Evolutionary conservation across 2,797 vertebrate genomes (phyloP), one percentile per base, ranked within the genome.

Genomic region (Takifugu rubripes): DNA sequence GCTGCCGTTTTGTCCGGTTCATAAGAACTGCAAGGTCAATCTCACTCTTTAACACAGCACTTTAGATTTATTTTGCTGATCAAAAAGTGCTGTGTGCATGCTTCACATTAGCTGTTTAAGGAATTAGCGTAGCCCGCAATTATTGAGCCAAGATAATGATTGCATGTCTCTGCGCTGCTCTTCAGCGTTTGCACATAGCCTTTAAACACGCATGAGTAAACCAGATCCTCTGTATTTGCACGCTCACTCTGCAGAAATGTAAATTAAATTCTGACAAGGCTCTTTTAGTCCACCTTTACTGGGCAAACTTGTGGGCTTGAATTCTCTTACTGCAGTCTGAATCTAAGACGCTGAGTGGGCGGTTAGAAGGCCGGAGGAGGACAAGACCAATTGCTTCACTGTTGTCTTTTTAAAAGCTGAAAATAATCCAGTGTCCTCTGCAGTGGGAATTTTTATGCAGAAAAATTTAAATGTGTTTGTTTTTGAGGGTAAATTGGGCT

Each of bases 231-330:
- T 1, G 64, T 72, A 78, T 82, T 77, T 78, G 81, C 84, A 79
- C 78, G 77, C 83, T 87, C 76, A 60, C 67, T 72, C 80, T 68
- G 82, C 77, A 66, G 64, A 68, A 74, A 78, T 82, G 76, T 79
- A 70, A 84, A 90, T 85, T 75, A 81, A 87, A 84, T 78, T 72
- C 58, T 79, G 81, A 75, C 73, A 66, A 72, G 71, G 65, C 77
- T 84, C 76, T 84, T 81, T 77, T 64, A 75, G 76, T 80, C 66
- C 74, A 83, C 86, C 81, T 89, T 90, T 88, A 88, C 89, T 89
- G 61, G 83, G 70, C 64, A 78, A 74, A 74, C 87, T 87, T 87
- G 81, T 70, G 76, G 78, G 84, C 87, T 85, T 88, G 77, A 87
- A 89, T 90, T 80, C 77, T 68, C 21, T 21, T 21, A 21, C 21